Percentiles rank a stretch among this genome's conserved stretches.
phyloP scores from a whole-genome alignment of 2,797 vertebrate species.

The Chiroxiphia lanceolata region DNA sequence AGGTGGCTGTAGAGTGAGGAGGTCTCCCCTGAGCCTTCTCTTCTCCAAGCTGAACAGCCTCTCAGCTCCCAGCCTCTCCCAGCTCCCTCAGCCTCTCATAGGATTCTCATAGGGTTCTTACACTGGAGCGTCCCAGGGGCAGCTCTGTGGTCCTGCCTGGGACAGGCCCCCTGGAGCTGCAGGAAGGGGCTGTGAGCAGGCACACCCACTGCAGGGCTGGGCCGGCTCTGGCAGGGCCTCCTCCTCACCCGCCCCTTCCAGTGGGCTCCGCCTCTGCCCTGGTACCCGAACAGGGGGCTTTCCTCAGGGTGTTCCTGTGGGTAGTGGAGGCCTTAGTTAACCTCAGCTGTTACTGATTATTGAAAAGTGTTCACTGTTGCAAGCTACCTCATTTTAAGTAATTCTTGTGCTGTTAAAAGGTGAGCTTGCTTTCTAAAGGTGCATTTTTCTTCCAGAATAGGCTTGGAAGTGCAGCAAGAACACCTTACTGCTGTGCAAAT shows the following conservation, averaged over 20 bases:
- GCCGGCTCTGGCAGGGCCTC: neutral
- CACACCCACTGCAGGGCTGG: rapidly evolving
- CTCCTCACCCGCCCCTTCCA: neutral
- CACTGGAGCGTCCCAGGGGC: neutral
- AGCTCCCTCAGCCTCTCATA: too few relatives aligned
- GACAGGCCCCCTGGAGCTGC: too few relatives aligned
- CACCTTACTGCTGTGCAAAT: neutral
- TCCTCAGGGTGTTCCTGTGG: rapidly evolving
- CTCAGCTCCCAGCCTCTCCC: too few relatives aligned
- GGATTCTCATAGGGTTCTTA: too few relatives aligned
- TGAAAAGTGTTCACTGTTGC: neutral
- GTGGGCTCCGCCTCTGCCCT: neutral
- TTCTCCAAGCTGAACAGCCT: too few relatives aligned
- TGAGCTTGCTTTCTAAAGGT: neutral
- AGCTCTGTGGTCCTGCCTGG: rapidly evolving
- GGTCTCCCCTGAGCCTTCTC: too few relatives aligned
- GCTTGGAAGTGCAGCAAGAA: neutral
- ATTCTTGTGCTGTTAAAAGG: neutral
- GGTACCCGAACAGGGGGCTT: neutral
- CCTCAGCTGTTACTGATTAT: neutral
- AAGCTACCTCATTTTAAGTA: neutral
- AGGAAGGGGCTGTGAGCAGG: neutral
- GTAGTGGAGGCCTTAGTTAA: neutral
- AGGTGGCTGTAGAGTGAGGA: too few relatives aligned
- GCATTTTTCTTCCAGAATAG: neutral